phyloP scores from a whole-genome alignment of 2,888 invertebrate genomes.

The Cantharis flavilabris region DNA sequence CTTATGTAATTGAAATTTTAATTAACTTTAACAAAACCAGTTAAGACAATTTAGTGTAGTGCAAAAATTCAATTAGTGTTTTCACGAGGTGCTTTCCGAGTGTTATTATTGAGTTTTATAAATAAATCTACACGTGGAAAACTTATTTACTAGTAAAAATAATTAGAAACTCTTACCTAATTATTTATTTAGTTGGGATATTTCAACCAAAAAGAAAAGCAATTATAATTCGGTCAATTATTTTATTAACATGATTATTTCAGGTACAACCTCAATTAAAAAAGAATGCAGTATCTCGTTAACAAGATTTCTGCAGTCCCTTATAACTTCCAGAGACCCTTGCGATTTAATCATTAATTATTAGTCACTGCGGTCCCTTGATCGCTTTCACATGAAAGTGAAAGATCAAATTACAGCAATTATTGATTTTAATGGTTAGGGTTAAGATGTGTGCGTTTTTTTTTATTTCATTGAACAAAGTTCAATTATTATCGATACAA shows the following conservation, averaged over 20 bases:
- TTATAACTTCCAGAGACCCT: slow-evolving; percentile 9
- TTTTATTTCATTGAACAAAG: not conserved
- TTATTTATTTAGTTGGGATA: not conserved
- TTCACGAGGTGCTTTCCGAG: slow-evolving; percentile 3
- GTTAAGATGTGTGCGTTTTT: not conserved
- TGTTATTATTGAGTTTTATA: not conserved
- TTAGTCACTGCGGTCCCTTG: slow-evolving; percentile 32
- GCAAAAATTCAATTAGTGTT: slow-evolving; percentile 13
- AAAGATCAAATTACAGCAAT: slow-evolving; percentile 29
- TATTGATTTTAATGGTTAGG: slow-evolving; percentile 24
- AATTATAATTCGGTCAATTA: not conserved
- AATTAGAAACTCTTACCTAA: not conserved
- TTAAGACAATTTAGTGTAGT: slow-evolving; percentile 7
- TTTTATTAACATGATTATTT: not conserved
- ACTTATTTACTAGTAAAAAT: not conserved
- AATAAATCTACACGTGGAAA: not conserved
- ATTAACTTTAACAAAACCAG: slow-evolving; percentile 10
- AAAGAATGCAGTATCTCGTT: not conserved
- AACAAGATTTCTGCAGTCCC: not conserved
- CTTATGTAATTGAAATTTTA: slow-evolving; percentile 9
- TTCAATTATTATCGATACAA: not conserved
- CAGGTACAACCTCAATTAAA: not conserved
- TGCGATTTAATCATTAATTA: slow-evolving; percentile 34
- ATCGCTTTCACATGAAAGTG: slow-evolving; percentile 20
- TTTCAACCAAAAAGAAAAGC: not conserved